Base-by-base conservation (phyloP, 2,888 invertebrate genomes). In the Tupiocoris notatus region DNA sequence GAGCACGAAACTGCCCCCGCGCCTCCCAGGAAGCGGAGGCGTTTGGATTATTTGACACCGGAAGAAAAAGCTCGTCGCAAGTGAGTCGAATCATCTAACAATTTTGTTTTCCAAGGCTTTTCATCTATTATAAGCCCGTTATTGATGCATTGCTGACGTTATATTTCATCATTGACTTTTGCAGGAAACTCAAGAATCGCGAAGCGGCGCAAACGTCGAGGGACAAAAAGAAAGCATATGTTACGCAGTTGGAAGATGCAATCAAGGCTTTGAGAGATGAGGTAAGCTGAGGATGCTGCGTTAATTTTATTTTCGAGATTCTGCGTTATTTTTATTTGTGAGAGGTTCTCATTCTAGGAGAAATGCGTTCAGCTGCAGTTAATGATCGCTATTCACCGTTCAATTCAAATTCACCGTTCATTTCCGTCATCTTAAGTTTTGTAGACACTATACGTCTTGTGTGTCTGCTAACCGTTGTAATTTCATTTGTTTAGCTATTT, bases 121-220 rank as follows among this genome's bases (percentile, higher is more conserved):
- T n/a, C n/a, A n/a, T n/a, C n/a, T n/a, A n/a, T n/a, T n/a, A n/a
- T n/a, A n/a, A n/a, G n/a, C n/a, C n/a, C n/a, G n/a, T n/a, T n/a
- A n/a, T n/a, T n/a, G n/a, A n/a, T n/a, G n/a, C n/a, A n/a, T n/a
- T n/a, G n/a, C n/a, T n/a, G n/a, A n/a, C n/a, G n/a, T 39, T 12
- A 39, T 7, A 39, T 39, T 39, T 12, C 39, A 39, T 39, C 39
- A 39, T 7, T 39, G 12, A 7, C 39, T 82, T 79, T 85, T 86
- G 24, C 84, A 96, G 97, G 84, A 97, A 97, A 86, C 84, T 97
- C 81, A 97, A 97, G 84, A 98, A 98, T 84, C 89, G 98, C 80
- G 96, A 98, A 23, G 98, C 98, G 39, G 98, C 98, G 1, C 98
- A 98, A 85, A 96, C 95, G 65, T 98, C 98, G 0, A 89, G 98